phyloP scores from a whole-genome alignment of 2,797 vertebrate genomes.

The Ctenopoma multispine region DNA sequence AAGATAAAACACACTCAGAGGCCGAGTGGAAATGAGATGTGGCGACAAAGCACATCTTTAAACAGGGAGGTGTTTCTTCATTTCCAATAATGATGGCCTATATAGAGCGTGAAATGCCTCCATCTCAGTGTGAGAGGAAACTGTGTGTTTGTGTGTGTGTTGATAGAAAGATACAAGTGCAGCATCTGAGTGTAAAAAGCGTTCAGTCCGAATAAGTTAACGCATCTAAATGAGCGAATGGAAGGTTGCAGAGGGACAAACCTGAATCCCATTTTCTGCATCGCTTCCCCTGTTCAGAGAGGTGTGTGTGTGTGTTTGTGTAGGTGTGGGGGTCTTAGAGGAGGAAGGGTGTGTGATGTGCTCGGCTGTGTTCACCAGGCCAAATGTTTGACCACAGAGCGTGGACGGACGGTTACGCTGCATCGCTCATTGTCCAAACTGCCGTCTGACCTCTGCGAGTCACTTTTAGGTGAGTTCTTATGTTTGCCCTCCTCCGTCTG shows the following conservation, averaged over 20 bases:
- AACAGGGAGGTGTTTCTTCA: conserved; percentile 72
- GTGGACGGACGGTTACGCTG: not conserved
- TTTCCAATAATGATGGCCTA: conserved; percentile 70
- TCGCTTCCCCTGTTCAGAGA: conserved; percentile 55
- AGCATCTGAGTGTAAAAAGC: conserved; percentile 61
- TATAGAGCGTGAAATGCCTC: conserved; percentile 75
- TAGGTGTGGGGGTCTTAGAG: not conserved
- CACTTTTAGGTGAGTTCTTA: not conserved
- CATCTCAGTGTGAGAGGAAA: conserved; percentile 28
- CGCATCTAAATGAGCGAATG: conserved; percentile 65
- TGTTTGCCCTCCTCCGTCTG: not conserved
- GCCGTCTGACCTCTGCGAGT: conserved; percentile 34
- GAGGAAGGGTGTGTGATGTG: conserved; percentile 1
- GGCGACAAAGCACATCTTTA: conserved; percentile 70
- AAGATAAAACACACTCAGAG: conserved; percentile 68
- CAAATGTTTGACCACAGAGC: conserved; percentile 44
- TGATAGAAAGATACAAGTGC: conserved; percentile 42
- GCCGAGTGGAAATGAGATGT: conserved; percentile 69
- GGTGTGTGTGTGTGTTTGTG: conserved; percentile 12
- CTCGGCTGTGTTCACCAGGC: conserved; percentile 9
- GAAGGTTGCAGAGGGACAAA: conserved; percentile 75
- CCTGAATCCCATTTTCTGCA: conserved; percentile 73
- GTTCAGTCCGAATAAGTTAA: conserved; percentile 60
- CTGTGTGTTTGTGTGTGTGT: conserved; percentile 26
- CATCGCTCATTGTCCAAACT: not conserved